Conservation (phyloP, 2,888 invertebrate species). For the Odontothrips loti region DNA sequence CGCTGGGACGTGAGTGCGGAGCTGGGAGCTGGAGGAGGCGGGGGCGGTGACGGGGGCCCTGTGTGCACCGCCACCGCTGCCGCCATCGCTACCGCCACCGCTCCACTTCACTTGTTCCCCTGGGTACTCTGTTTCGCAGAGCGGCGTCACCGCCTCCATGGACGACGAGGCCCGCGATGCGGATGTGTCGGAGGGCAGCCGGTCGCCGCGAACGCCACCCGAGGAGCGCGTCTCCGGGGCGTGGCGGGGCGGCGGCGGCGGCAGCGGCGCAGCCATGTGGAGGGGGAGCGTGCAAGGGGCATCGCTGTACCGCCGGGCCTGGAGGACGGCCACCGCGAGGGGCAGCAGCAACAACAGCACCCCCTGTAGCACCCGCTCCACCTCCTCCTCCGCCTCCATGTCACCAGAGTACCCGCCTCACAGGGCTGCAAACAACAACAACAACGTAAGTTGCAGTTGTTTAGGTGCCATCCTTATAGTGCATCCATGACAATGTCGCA, state of each 20-base stretch:
- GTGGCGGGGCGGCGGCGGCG: not conserved
- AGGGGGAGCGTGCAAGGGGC: not conserved
- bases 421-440: not conserved
- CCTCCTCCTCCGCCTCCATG: not conserved
- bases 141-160: constrained; percentile 32
- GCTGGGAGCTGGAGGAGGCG: too few species aligned
- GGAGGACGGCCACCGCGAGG: not conserved
- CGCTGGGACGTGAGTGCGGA: not conserved
- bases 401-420: constrained; percentile 6
- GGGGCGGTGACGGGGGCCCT: not conserved
- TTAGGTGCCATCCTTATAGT: too few species aligned
- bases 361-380: constrained; percentile 4
- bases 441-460: not conserved
- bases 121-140: not conserved
- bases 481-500: too few species aligned
- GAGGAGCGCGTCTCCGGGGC: constrained; percentile 16
- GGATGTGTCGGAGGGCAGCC: constrained; percentile 34
- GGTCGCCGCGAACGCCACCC: constrained; percentile 6
- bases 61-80: not conserved
- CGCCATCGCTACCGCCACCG: not conserved
- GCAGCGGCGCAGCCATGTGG: not conserved
- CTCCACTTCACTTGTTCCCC: not conserved
- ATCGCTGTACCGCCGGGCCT: constrained; percentile 9
- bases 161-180: constrained; percentile 35
- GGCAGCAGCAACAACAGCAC: constrained; percentile 14